Evolutionary conservation across 1,140 invertebrate species (phyloP).

Genomic region (Brachionus manjavacas): DNA sequence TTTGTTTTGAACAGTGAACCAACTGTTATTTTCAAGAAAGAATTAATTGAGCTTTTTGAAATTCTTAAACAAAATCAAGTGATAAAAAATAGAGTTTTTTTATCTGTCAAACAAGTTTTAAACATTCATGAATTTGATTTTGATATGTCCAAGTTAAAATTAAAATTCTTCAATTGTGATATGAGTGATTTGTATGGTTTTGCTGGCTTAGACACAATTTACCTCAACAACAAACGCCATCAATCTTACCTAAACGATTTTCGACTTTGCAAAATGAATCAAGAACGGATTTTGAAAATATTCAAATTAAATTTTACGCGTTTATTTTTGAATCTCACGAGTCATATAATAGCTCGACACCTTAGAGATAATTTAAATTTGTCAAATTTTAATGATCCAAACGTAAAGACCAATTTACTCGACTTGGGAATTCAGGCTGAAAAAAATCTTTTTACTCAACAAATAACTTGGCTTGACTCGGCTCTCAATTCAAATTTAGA

Average conservation of each 20-base stretch:
- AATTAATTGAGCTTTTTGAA: not conserved
- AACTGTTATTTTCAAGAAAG: not conserved
- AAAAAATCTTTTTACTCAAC: conserved; percentile 13
- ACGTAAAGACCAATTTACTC: not conserved
- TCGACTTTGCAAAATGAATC: not conserved
- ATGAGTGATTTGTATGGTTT: not conserved
- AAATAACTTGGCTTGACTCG: conserved; percentile 7
- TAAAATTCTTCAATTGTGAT: not conserved
- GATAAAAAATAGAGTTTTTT: not conserved
- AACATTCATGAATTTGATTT: not conserved
- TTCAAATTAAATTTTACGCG: not conserved
- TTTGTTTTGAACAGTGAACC: not conserved
- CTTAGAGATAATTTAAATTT: not conserved
- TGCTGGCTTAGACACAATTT: not conserved
- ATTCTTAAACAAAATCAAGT: not conserved
- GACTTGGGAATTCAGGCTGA: not conserved
- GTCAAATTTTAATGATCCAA: not conserved
- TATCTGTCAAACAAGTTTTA: not conserved
- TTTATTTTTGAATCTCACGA: not conserved
- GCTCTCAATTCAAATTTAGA: not conserved
- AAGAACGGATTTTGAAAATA: not conserved
- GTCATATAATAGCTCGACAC: not conserved
- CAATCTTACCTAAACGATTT: not conserved
- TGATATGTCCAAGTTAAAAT: not conserved
- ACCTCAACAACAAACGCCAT: not conserved